Evolutionary conservation across 1,140 invertebrate genomes (phyloP).

Genomic region (Drosophila leontia): DNA sequence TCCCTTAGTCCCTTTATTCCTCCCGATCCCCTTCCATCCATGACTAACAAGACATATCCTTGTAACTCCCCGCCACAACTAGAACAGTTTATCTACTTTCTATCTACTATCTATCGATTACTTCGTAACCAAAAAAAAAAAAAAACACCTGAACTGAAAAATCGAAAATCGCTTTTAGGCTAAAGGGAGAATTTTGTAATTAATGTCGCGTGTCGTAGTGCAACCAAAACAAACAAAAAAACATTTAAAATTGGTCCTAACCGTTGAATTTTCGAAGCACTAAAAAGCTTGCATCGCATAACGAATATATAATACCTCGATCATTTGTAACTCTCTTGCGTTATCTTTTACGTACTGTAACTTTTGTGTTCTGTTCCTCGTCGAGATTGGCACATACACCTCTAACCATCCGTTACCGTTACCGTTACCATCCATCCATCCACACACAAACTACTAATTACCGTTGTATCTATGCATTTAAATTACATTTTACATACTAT

Average conservation of each 20-base stretch:
- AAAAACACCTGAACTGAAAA: slow-evolving; percentile 64
- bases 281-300: slow-evolving; percentile 69
- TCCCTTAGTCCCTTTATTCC: slow-evolving; percentile 3
- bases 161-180: slow-evolving; percentile 81
- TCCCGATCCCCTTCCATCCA: slow-evolving; percentile 31
- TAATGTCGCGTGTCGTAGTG: slow-evolving; percentile 62
- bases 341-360: slow-evolving; percentile 68
- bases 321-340: slow-evolving; percentile 73
- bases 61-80: slow-evolving; percentile 67
- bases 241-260: slow-evolving; percentile 60
- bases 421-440: slow-evolving; percentile 41
- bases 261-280: slow-evolving; percentile 83
- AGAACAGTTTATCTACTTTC: slow-evolving; percentile 75
- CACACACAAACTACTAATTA: slow-evolving; percentile 64
- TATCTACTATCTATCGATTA: slow-evolving; percentile 66
- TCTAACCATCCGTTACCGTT: slow-evolving; percentile 33
- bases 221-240: slow-evolving; percentile 47
- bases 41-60: slow-evolving; percentile 63
- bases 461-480: slow-evolving; percentile 76
- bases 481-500: slow-evolving; percentile 41
- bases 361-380: slow-evolving; percentile 73
- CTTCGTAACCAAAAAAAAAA: slow-evolving; percentile 49
- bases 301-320: slow-evolving; percentile 46
- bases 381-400: slow-evolving; percentile 64
- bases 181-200: slow-evolving; percentile 84